Conservation (phyloP, 2,888 invertebrate genomes). For the Acronicta aceris region DNA sequence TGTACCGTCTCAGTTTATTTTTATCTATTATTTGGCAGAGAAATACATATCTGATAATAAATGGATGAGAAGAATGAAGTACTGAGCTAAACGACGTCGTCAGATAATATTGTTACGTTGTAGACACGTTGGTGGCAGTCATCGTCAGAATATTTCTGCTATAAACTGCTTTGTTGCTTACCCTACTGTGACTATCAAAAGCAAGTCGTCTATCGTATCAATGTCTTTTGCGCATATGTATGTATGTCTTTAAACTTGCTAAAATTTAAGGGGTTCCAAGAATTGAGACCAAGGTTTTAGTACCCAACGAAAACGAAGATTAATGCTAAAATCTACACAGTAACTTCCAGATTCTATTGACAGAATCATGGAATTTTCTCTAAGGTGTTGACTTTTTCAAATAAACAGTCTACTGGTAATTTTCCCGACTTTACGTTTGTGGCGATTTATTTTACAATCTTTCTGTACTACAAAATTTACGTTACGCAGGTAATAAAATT, state of each 20-base stretch:
- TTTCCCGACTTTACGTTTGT: constrained; percentile 10
- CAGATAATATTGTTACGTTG: constrained; percentile 24
- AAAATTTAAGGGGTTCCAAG: too few species aligned
- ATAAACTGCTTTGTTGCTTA: constrained; percentile 14
- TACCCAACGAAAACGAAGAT: too few species aligned
- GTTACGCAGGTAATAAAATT: constrained; percentile 18
- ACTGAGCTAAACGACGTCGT: constrained; percentile 1
- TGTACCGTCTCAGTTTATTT: constrained; percentile 22
- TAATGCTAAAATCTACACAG: not conserved
- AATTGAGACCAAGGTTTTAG: too few species aligned
- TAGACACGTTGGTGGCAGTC: not conserved
- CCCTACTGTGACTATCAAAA: too few species aligned
- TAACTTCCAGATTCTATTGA: constrained; percentile 27
- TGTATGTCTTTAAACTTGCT: too few species aligned
- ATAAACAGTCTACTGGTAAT: constrained; percentile 25
- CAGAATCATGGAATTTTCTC: constrained; percentile 16
- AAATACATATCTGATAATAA: constrained; percentile 17
- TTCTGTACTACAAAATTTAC: constrained; percentile 20
- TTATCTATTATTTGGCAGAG: constrained; percentile 38
- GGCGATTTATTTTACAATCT: constrained; percentile 10
- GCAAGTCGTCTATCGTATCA: too few species aligned
- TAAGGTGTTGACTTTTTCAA: constrained; percentile 13
- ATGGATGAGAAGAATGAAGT: not conserved
- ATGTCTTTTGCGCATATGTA: too few species aligned
- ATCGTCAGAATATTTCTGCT: not conserved